A percentile compares a stretch with the other conserved stretches of the same genome.
Evolutionary conservation across 2,888 invertebrate species (phyloP).

Genomic region (Junonia oenone): DNA sequence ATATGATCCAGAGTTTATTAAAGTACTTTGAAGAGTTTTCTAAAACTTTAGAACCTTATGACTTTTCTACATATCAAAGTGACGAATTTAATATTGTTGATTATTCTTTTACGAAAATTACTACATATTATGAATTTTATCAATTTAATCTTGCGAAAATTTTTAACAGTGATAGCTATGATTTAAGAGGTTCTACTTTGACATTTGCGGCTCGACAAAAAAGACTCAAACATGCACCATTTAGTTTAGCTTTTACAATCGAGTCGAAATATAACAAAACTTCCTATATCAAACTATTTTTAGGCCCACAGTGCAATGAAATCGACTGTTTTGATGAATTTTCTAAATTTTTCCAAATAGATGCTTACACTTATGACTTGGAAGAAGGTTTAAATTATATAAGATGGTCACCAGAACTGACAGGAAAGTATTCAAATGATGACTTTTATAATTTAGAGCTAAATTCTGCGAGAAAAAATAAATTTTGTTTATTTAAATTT

Average conservation of each 20-base stretch:
- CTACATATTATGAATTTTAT: slow-evolving; percentile 56
- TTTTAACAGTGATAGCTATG: slow-evolving; percentile 34
- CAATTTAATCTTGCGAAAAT: slow-evolving; percentile 50
- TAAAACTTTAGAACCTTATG: slow-evolving; percentile 44
- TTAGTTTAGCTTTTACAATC: slow-evolving; percentile 51
- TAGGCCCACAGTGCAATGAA: slow-evolving; percentile 55
- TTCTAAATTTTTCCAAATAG: slow-evolving; percentile 55
- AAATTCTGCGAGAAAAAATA: slow-evolving; percentile 34
- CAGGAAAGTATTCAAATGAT: slow-evolving; percentile 46
- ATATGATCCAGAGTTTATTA: slow-evolving; percentile 47
- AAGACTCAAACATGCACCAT: slow-evolving; percentile 51
- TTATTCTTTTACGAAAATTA: slow-evolving; percentile 44
- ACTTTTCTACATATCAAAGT: slow-evolving; percentile 47
- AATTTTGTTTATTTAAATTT: slow-evolving; percentile 55
- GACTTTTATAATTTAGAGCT: slow-evolving; percentile 45
- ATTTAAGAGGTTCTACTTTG: slow-evolving; percentile 31
- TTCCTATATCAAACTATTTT: slow-evolving; percentile 51
- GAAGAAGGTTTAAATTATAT: slow-evolving; percentile 50
- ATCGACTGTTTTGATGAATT: slow-evolving; percentile 49
- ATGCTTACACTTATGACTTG: slow-evolving; percentile 44
- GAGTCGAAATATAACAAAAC: slow-evolving; percentile 41
- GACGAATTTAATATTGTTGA: slow-evolving; percentile 47
- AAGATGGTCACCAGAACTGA: slow-evolving; percentile 49
- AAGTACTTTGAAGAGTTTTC: slow-evolving; percentile 56
- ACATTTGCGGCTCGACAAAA: slow-evolving; percentile 52